Evolutionary conservation across 2,797 vertebrate species (phyloP).

Genomic region (Acomys russatus): DNA sequence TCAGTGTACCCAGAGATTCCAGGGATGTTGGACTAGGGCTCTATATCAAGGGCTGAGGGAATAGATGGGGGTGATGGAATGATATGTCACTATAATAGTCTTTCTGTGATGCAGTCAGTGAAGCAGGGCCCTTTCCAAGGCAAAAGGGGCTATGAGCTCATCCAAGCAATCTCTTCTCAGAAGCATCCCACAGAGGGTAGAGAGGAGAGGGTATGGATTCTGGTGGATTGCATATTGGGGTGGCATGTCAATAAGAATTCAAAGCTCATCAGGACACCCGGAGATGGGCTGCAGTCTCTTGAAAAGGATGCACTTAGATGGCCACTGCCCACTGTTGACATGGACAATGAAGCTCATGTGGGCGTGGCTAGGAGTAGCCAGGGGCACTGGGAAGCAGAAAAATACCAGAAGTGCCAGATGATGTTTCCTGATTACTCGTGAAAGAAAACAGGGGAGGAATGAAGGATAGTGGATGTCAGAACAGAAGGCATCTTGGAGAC

Average conservation of each 20-base stretch:
- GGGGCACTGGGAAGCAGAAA: no score
- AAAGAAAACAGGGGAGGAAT: rapidly evolving
- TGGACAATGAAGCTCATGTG: background rate
- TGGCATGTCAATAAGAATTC: background rate
- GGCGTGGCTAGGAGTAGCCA: rapidly evolving
- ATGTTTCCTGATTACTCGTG: background rate
- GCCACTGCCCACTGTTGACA: background rate
- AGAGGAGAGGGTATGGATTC: rapidly evolving
- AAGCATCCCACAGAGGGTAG: background rate
- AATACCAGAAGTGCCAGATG: background rate
- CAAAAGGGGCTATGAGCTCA: rapidly evolving
- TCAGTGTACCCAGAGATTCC: no score
- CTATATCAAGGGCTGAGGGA: no score
- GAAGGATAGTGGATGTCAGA: rapidly evolving
- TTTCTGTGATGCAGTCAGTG: background rate
- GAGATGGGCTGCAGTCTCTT: background rate
- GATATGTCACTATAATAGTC: rapidly evolving
- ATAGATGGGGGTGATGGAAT: background rate
- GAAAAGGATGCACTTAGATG: background rate
- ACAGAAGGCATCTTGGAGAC: no score
- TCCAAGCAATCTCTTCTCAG: background rate
- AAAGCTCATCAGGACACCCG: background rate
- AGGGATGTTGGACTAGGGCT: rapidly evolving
- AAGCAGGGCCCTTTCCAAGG: background rate
- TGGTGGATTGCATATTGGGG: rapidly evolving